Conservation (phyloP, 2,888 invertebrate species). For the Coelinius sp. region DNA sequence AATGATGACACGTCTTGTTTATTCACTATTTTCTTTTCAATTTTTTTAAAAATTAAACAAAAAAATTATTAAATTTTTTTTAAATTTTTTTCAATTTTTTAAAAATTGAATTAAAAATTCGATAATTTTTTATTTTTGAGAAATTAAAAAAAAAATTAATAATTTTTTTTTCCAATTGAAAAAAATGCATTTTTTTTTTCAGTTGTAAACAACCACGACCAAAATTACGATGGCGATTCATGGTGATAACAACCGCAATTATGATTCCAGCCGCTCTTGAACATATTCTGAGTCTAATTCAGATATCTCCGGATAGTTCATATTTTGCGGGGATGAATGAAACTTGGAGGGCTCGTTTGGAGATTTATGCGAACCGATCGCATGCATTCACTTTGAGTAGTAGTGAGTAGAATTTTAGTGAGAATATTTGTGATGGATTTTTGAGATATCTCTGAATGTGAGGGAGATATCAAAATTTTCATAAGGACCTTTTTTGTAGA, state of each 20-base stretch:
- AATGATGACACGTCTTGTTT: background rate
- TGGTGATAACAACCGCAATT: constrained; percentile 52
- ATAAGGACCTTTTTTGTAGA: too few species aligned
- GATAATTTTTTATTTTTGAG: too few species aligned
- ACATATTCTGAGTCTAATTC: constrained; percentile 62
- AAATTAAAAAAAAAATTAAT: too few species aligned
- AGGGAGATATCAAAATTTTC: too few species aligned
- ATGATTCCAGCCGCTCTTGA: constrained; percentile 60
- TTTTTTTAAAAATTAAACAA: too few species aligned
- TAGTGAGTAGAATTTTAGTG: constrained; percentile 51
- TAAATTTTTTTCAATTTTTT: too few species aligned
- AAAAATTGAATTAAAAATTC: too few species aligned
- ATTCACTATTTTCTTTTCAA: too few species aligned
- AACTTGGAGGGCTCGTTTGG: constrained; percentile 55
- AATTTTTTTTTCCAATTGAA: too few species aligned
- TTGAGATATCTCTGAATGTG: too few species aligned
- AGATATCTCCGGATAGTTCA: constrained; percentile 47
- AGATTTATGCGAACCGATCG: constrained; percentile 56
- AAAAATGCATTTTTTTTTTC: constrained; percentile 26
- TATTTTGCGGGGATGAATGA: constrained; percentile 50
- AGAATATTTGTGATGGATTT: too few species aligned
- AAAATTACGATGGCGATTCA: constrained; percentile 60
- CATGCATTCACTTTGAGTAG: constrained; percentile 62
- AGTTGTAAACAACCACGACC: constrained; percentile 56
- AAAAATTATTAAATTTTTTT: too few species aligned